Evolutionary conservation across 2,113 vertebrate species (phyloP), one percentile per base, ranked within the genome.

Genomic region (Perognathus longimembris): DNA sequence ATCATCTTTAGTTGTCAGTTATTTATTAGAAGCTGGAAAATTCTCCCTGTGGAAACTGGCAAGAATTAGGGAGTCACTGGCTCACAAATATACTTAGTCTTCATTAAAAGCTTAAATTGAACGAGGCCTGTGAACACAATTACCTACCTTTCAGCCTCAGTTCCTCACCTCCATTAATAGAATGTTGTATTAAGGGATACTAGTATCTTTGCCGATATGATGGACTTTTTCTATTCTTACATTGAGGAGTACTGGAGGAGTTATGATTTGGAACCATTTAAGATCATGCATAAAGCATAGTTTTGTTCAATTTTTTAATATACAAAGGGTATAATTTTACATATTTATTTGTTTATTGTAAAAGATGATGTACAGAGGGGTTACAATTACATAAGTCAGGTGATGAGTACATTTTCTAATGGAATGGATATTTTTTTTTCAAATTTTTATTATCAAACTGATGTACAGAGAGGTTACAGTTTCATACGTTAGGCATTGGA

Each of bases 1-100:
- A 64, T 59, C 18, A 64, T 85, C 38, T 87, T 94, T 59, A 79
- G 70, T 57, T 92, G 85, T 90, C 88, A 79, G 38, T 76, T 92
- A 64, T 38, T 76, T 79, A 14, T 18, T 40, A 40, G 22, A 22
- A 61, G 24, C 21, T 61, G 59, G 59, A 61, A 61, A 61, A 61
- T 61, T 24, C 59, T 61, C 26, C 87, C 38, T 67, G 75, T 50
- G 38, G 42, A 67, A 87, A 84, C 38, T 54, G 71, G 22, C n/a
- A 77, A 87, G 45, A 66, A 91, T 90, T 63, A 63, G 20, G 15
- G 5, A 90, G 38, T 10, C 20, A 45, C 59, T 11, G 14, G 28
- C 7, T 14, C n/a, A 83, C 9, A n/a, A 45, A 78, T 4, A 18
- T 30, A 57, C 17, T 57, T 77, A 87, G 36, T 89, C 22, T 64